Evolutionary conservation across 2,797 vertebrate species (phyloP), one percentile per base, ranked within the genome.

Genomic region (Amniataba percoides): DNA sequence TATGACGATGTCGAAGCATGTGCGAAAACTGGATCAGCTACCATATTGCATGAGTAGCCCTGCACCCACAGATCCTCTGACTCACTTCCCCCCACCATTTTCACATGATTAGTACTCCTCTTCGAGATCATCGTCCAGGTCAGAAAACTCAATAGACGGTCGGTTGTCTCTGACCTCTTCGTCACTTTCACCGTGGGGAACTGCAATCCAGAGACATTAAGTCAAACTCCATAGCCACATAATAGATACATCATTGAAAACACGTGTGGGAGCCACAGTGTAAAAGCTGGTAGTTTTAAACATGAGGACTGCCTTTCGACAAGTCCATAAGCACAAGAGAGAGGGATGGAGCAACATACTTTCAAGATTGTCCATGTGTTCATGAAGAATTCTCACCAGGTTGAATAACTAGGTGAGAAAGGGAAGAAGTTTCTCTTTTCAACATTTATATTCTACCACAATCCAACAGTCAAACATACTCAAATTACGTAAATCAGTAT

Each of bases 331-430:
- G 16, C 43, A 73, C 2, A 48, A 53, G 55, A 82, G 56, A 78
- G 55, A 75, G 78, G 25, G 73, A 51, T 42, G 81, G 84, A 77
- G 27, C 12, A 85, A 97, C 98, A 83, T 99, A 99, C 98, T 98
- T 98, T 98, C 97, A 92, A 98, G 97, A 96, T 97, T 97, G 97
- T 99, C 98, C 97, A 99, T 98, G 96, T 99, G 97, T 94, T 97
- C 97, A 81, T 99, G 97, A 95, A 99, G 97, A 94, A 97, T 97
- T 96, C 97, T 97, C 95, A 97, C 97, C 97, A 99, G 96, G 96
- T 98, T 98, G 97, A 99, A 98, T 94, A 99, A 97, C 98, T 99
- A 95, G 82, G 87, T 85, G 96, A 96, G 96, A 96, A 95, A 96
- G 94, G 93, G 86, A 82, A 92, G 61, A 88, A 59, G 74, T 66